Conservation (phyloP, 2,888 invertebrate species). For the Hirtodrosophila cameraria region DNA sequence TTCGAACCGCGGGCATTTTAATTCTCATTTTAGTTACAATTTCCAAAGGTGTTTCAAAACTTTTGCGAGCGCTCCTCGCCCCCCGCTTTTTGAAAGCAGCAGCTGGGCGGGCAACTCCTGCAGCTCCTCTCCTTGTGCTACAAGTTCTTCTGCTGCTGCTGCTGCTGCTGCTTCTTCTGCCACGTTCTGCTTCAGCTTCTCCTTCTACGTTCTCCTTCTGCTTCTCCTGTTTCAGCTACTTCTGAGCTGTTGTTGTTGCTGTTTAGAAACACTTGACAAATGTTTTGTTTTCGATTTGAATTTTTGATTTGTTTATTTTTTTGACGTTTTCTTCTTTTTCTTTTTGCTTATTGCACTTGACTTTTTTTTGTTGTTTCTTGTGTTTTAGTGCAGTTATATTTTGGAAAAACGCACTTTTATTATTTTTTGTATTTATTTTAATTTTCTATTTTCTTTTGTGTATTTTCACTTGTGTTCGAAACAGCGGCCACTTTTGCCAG, state of each 20-base stretch:
- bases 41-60: conserved; percentile 66
- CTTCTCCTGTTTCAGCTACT: neutral
- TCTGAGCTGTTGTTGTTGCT: conserved; percentile 11
- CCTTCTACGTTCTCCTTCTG: neutral
- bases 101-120: conserved; percentile 60
- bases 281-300: conserved; percentile 28
- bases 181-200: conserved; percentile 8
- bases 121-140: conserved; percentile 11
- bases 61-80: conserved; percentile 60
- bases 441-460: conserved; percentile 6
- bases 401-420: neutral
- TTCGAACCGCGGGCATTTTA: conserved; percentile 98
- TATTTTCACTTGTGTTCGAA: conserved; percentile 31
- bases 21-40: conserved; percentile 92
- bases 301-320: conserved; percentile 14
- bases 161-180: conserved; percentile 6
- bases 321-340: neutral
- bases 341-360: conserved; percentile 48
- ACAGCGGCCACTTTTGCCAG: conserved; percentile 25
- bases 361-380: conserved; percentile 13
- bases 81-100: no score
- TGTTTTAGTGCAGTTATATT: conserved; percentile 9
- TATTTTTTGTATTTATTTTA: neutral
- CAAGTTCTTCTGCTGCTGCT: conserved; percentile 11
- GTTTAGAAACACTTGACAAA: conserved; percentile 32